phyloP scores from a whole-genome alignment of 2,113 vertebrate genomes.

The Sardina pilchardus region DNA sequence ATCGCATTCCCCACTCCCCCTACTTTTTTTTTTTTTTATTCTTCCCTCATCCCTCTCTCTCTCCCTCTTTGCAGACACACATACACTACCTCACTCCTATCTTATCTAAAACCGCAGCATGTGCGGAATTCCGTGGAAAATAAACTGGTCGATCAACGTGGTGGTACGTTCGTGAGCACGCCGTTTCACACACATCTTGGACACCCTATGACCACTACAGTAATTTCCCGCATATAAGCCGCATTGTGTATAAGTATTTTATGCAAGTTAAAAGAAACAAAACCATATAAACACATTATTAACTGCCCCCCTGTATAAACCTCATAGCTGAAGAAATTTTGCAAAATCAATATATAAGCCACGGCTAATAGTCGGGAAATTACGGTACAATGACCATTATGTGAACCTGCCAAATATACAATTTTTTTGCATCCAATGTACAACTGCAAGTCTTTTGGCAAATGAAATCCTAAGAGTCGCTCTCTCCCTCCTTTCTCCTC shows the following conservation, averaged over 20 bases:
- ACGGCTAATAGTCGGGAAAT: too few relatives aligned
- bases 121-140: not conserved
- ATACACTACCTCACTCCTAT: not conserved
- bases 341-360: too few relatives aligned
- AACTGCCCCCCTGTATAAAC: too few relatives aligned
- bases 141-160: not conserved
- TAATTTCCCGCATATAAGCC: too few relatives aligned
- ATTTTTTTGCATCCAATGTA: not conserved
- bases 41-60: not conserved
- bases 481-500: not conserved
- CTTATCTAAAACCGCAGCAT: not conserved
- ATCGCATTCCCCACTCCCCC: not conserved
- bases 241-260: too few relatives aligned
- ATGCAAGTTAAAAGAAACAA: too few relatives aligned
- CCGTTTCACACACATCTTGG: not conserved
- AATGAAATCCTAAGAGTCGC: not conserved
- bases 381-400: not conserved
- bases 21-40: not conserved
- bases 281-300: too few relatives aligned
- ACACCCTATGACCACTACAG: not conserved
- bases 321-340: too few relatives aligned
- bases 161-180: not conserved
- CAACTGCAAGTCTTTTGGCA: slow-evolving; percentile 20
- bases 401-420: not conserved
- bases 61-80: not conserved